Evolutionary conservation across 2,888 invertebrate genomes (phyloP).

Genomic region (Agonum fuliginosum): DNA sequence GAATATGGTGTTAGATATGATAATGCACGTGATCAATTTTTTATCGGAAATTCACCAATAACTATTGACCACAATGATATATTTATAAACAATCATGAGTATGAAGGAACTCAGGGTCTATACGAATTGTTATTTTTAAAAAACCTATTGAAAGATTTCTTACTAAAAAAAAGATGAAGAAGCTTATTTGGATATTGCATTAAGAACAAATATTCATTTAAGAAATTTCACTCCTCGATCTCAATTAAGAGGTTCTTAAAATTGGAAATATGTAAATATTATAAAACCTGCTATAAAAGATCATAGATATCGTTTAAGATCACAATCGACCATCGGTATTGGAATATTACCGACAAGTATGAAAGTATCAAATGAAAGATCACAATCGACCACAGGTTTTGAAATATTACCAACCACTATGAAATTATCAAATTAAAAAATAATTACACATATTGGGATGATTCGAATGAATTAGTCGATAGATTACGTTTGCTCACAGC

Average conservation of each 20-base stretch:
- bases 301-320: no score
- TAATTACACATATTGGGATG: slow-evolving; percentile 58
- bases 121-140: slow-evolving; percentile 60
- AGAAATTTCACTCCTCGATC: slow-evolving; percentile 21
- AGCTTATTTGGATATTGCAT: slow-evolving; percentile 54
- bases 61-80: slow-evolving; percentile 53
- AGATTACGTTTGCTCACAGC: slow-evolving; percentile 32
- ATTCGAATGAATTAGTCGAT: slow-evolving; percentile 54
- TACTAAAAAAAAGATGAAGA: slow-evolving; percentile 47
- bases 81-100: slow-evolving; percentile 9
- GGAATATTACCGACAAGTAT: no score
- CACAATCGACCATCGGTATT: no score
- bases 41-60: slow-evolving; percentile 44
- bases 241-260: slow-evolving; percentile 10
- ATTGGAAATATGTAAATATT: slow-evolving; percentile 46
- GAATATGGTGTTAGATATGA: background rate
- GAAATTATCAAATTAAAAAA: background rate
- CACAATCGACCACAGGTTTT: background rate
- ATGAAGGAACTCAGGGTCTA: slow-evolving; percentile 53
- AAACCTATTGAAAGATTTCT: slow-evolving; percentile 43
- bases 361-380: no score
- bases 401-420: background rate
- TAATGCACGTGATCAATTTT: background rate
- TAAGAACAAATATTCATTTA: slow-evolving; percentile 28
- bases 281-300: slow-evolving; percentile 41